Evolutionary conservation across 2,888 invertebrate genomes (phyloP).

Genomic region (Tetropium fuscum): DNA sequence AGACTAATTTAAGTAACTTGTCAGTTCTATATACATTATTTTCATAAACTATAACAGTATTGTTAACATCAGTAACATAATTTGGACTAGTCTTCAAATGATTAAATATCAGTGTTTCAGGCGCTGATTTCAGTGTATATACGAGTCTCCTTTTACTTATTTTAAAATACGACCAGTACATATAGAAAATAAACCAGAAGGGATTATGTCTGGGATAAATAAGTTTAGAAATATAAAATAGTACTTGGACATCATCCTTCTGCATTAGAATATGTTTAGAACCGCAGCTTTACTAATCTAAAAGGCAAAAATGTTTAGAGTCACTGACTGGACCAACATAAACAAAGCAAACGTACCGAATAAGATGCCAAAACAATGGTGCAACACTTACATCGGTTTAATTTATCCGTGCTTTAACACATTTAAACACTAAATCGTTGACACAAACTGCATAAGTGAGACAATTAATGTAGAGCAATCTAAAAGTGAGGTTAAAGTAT

Average conservation of each 20-base stretch:
- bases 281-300: too few relatives aligned
- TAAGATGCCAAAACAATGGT: not conserved
- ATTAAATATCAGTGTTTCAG: conserved; percentile 45
- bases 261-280: not conserved
- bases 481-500: conserved; percentile 20
- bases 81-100: conserved; percentile 33
- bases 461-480: not conserved
- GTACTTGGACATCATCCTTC: conserved; percentile 14
- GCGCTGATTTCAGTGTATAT: conserved; percentile 48
- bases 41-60: conserved; percentile 51
- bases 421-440: not conserved
- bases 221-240: conserved; percentile 38
- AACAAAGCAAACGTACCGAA: not conserved
- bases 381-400: not conserved
- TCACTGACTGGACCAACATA: too few relatives aligned
- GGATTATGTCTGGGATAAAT: conserved; percentile 52
- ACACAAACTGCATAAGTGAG: not conserved
- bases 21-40: conserved; percentile 45
- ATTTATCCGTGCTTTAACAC: not conserved
- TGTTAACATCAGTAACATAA: conserved; percentile 52
- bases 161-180: conserved; percentile 57
- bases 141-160: conserved; percentile 47
- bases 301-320: too few relatives aligned
- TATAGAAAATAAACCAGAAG: conserved; percentile 57
- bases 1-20: conserved; percentile 40